Percentiles rank a stretch among this genome's conserved stretches.
phyloP scores from a whole-genome alignment of 2,888 invertebrate species.

The Chymomyza amoena region DNA sequence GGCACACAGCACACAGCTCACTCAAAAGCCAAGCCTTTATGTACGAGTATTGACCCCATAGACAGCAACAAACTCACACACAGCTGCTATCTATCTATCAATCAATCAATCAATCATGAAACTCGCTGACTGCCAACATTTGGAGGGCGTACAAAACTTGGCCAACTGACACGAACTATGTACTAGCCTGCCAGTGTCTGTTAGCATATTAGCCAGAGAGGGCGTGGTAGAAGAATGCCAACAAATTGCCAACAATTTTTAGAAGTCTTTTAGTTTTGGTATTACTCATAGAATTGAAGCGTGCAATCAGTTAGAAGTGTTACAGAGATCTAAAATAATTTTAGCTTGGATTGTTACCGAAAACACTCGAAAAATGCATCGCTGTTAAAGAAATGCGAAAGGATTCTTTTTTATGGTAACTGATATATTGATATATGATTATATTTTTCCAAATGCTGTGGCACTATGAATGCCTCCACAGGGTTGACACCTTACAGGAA shows the following conservation, averaged over 20 bases:
- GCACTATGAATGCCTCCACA: too few species aligned
- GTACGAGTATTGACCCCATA: not conserved
- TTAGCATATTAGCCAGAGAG: conserved; percentile 19
- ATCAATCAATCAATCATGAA: conserved; percentile 37
- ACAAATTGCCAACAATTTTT: conserved; percentile 17
- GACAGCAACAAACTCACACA: not conserved
- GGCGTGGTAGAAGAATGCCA: conserved; percentile 30
- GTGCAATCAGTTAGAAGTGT: too few species aligned
- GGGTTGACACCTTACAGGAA: too few species aligned
- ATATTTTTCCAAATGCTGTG: too few species aligned
- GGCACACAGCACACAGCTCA: not conserved
- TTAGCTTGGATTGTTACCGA: too few species aligned
- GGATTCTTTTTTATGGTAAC: too few species aligned
- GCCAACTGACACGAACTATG: not conserved
- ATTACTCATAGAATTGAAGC: too few species aligned
- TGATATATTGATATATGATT: too few species aligned
- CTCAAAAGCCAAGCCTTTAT: conserved; percentile 19
- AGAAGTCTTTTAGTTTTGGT: not conserved
- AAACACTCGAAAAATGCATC: too few species aligned
- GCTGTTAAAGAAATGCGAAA: too few species aligned
- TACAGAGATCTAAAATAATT: too few species aligned
- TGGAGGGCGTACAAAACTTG: not conserved
- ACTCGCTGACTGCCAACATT: not conserved
- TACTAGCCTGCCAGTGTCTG: not conserved
- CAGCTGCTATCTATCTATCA: conserved; percentile 4